Evolutionary conservation across 2,113 vertebrate genomes (phyloP), one percentile per base, ranked within the genome.

Genomic region (Epinephelus cyanopodus): DNA sequence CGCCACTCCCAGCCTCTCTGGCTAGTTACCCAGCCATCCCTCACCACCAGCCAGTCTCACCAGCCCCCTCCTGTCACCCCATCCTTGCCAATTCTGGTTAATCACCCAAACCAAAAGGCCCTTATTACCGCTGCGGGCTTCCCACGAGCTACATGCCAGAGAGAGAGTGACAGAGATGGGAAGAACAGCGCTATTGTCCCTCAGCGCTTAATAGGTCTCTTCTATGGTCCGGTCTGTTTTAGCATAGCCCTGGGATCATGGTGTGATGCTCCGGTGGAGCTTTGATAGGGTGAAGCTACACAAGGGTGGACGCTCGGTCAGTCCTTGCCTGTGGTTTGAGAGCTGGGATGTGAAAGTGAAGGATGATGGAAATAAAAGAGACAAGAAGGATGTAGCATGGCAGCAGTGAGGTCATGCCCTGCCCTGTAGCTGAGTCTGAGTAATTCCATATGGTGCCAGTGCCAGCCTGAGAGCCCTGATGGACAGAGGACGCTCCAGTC

Each of bases 31-130:
- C 87, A 86, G 66, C 72, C 82, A 73, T 54, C 69, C 61, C 70
- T 73, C 61, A 48, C 27, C 67, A 69, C 67, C 50, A 54, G 29
- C 50, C 66, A 53, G 29, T 72, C 77, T 81, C 70, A 74, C 62
- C 75, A 61, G 50, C 73, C 81, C 74, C 47, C 71, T 68, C 33
- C 52, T 65, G 72, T 81, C 79, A 48, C 76, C 73, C 82, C 77
- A 63, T 77, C 81, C 86, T 74, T 94, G 92, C 93, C 93, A 92
- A 87, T 86, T 81, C 81, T 90, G 78, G 79, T 94, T 94, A 95
- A 95, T 94, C 87, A 94, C 77, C 90, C 83, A 78, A 91, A 91
- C 90, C 84, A 89, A 92, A 92, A 86, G 60, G 83, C 52, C 82
- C 82, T 91, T 82, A 87, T 90, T 94, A 88, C 53, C 50, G 84